Conservation (phyloP, 2,888 invertebrate species). For the Agonopterix subpropinquella region DNA sequence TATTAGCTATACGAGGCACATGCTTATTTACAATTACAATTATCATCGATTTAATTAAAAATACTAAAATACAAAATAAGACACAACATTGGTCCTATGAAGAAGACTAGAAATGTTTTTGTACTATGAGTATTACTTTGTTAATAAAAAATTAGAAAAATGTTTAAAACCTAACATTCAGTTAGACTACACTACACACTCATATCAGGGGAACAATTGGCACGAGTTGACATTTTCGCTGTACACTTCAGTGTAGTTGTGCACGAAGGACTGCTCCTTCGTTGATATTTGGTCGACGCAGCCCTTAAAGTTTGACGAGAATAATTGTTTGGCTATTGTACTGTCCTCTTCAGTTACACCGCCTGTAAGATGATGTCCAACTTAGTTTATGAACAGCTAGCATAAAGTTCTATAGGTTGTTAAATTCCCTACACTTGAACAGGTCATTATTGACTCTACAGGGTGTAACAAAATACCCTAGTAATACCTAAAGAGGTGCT, state of each 20-base stretch:
- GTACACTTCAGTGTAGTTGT: slow-evolving; percentile 52
- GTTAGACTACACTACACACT: slow-evolving; percentile 1
- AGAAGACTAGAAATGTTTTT: slow-evolving; percentile 55
- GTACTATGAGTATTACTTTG: slow-evolving; percentile 51
- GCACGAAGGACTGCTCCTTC: slow-evolving; percentile 34
- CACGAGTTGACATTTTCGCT: slow-evolving; percentile 65
- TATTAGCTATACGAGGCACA: slow-evolving; percentile 4
- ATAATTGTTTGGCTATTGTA: slow-evolving; percentile 58
- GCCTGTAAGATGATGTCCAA: slow-evolving; percentile 42
- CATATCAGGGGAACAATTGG: slow-evolving; percentile 58
- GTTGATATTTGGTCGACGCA: slow-evolving; percentile 77
- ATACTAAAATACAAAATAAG: slow-evolving; percentile 2
- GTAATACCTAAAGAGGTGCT: no score
- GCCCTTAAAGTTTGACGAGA: slow-evolving; percentile 74
- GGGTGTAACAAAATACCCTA: no score
- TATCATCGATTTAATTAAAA: background rate
- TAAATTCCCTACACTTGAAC: no score
- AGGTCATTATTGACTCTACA: no score
- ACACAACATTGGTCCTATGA: slow-evolving; percentile 2
- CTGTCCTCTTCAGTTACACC: slow-evolving; percentile 68
- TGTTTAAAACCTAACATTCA: background rate
- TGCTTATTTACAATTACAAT: slow-evolving; percentile 5
- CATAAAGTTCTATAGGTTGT: no score
- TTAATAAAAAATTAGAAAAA: slow-evolving; percentile 7
- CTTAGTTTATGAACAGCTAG: no score